phyloP scores from a whole-genome alignment of 2,888 invertebrate species.

The Thera obeliscata region DNA sequence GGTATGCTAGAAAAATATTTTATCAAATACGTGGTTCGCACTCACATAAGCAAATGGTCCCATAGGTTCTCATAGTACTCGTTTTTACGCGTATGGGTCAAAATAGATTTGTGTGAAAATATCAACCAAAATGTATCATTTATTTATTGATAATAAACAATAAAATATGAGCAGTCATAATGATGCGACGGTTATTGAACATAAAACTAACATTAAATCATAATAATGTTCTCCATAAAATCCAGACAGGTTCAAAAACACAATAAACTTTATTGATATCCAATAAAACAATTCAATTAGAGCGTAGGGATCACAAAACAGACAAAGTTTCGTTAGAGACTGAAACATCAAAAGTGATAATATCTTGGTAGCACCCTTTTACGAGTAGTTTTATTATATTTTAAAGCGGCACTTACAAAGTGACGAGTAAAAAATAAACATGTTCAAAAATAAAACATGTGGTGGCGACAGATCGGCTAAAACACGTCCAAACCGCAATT shows the following conservation, averaged over 20 bases:
- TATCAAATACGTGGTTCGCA: too few relatives aligned
- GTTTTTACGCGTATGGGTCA: background rate
- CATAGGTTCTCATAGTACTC: too few relatives aligned
- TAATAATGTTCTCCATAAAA: slow-evolving; percentile 30
- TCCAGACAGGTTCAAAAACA: slow-evolving; percentile 35
- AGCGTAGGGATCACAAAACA: slow-evolving; percentile 29
- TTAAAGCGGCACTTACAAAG: slow-evolving; percentile 50
- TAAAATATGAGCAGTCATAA: slow-evolving; percentile 11
- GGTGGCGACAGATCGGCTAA: slow-evolving; percentile 42
- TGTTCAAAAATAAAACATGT: slow-evolving; percentile 47
- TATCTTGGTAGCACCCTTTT: slow-evolving; percentile 29
- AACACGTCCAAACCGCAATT: slow-evolving; percentile 42
- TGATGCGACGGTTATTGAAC: slow-evolving; percentile 22
- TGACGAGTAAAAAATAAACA: slow-evolving; percentile 45
- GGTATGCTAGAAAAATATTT: too few relatives aligned
- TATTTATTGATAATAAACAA: slow-evolving; percentile 7
- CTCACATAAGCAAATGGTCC: too few relatives aligned
- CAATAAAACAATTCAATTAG: slow-evolving; percentile 52
- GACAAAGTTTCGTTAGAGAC: slow-evolving; percentile 24
- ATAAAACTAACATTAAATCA: slow-evolving; percentile 31
- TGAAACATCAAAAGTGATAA: slow-evolving; percentile 29
- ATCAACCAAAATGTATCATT: background rate
- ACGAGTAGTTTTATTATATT: slow-evolving; percentile 33
- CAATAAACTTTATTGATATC: slow-evolving; percentile 44
- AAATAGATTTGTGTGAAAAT: background rate